Evolutionary conservation across 2,113 vertebrate species (phyloP), one percentile per base, ranked within the genome.

Genomic region (Aptenodytes forsteri): DNA sequence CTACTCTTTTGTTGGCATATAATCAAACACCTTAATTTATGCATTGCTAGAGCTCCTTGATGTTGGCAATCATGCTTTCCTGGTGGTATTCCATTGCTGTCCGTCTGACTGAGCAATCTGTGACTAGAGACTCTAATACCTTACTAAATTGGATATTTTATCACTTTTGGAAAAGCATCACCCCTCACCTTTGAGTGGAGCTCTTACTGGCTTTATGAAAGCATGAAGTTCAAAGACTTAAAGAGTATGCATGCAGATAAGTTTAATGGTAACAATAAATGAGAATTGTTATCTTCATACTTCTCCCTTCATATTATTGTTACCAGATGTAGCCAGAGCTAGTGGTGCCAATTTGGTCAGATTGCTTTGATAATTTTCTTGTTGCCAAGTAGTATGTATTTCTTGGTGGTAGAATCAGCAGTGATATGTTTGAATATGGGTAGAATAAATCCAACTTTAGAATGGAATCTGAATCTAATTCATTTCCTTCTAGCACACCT

Each of bases 381-480:
- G 80, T 92, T 95, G 91, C 94, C 84, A 94, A 95, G 93, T 92
- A 94, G 65, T 92, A 47, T 94, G 84, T 91, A 56, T 85, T 97
- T 90, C 91, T 94, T 96, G 93, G 87, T 94, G 93, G 94, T 69
- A 91, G 86, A 93, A 90, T 90, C 83, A 81, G 81, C 54, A 70
- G 83, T 93, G 81, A 40, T 96, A 56, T 96, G 64, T 87, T 93
- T 93, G 75, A 94, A 85, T 89, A 83, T 26, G 47, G 83, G 67
- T 38, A 90, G 80, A 91, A 67, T 75, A 95, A 90, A 75, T 91
- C 75, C 89, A 89, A 75, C 78, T 97, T 95, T 64, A 80, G 78
- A 93, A 91, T 86, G 80, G 95, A 97, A 97, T 96, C 94, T 94
- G 92, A 96, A 79, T 95, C 91, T 96, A 93, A 95, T 86, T 95